Evolutionary conservation across 2,888 invertebrate genomes (phyloP), one percentile per base, ranked within the genome.

Genomic region (Fragum whitleyi): DNA sequence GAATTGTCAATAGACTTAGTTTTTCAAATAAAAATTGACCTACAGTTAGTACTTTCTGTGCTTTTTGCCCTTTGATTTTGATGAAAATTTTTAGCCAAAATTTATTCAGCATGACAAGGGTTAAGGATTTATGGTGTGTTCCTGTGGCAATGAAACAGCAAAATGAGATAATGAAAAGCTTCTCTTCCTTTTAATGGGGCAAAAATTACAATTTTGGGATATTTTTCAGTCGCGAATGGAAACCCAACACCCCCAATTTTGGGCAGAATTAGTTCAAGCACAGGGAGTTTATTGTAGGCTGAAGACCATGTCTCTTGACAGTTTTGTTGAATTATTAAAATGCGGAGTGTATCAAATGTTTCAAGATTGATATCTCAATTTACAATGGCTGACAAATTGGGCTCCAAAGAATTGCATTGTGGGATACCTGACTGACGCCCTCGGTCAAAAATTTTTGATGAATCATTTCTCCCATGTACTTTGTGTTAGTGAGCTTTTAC

Each of bases 361-460:
- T 19, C 65, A 29, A 77, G 74, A 71, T 74, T 81, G 74, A 81
- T 81, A 81, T 74, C 77, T 80, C 76, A 39, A 80, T 80, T 76
- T 28, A 51, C 26, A 69, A 51, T 29, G 51, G 68, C 51, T 69
- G 68, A 69, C 68, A 69, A 69, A 69, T 62, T 36, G 62, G 62
- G 62, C 62, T 28, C 62, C 62, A 16, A 32, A 62, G 36, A 28
- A 16, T 28, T 62, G 62, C 62, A 62, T 36, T 62, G 32, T 62
- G 36, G 32, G 62, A 62, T 62, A 36, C 32, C 32, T 62, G 62
- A 26, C 62, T 62, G 62, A 32, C 62, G 32, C 62, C 32, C 28
- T 36, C 62, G 11, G 32, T 62, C 62, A 62, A 19, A 62, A 36
- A 32, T 59, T 59, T 36, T 47, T 47, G 47, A n/a, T 47, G 47